These are phyloP conservation scores for Nannobrachium achirus DNA, from an alignment of 2,113 vertebrate species.

Conservation along the genomic window DNA sequence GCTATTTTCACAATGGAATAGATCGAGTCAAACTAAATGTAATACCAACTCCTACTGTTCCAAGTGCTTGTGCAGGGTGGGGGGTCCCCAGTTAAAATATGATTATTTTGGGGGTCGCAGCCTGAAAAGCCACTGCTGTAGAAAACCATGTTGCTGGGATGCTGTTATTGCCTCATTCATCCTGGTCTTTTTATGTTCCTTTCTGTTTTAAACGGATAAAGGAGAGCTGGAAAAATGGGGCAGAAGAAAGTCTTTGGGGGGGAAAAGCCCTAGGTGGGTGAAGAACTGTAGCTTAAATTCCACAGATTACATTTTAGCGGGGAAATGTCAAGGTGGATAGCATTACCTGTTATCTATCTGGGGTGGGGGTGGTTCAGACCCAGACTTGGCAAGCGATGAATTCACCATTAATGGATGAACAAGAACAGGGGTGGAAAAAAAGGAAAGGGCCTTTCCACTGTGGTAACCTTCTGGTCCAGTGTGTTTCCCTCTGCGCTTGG, in stretches of 20 bases:
- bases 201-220: constrained; percentile 39
- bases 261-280: constrained; percentile 19
- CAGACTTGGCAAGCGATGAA: constrained; percentile 62
- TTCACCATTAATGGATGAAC: constrained; percentile 58
- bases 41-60: too few relatives aligned
- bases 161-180: neutral
- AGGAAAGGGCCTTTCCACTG: constrained; percentile 27
- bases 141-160: too few relatives aligned
- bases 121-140: too few relatives aligned
- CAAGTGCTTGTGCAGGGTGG: too few relatives aligned
- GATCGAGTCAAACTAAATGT: too few relatives aligned
- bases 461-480: constrained; percentile 33
- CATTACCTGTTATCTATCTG: constrained; percentile 54
- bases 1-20: too few relatives aligned
- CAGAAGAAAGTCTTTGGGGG: neutral
- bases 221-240: constrained; percentile 22
- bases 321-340: constrained; percentile 63
- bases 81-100: too few relatives aligned
- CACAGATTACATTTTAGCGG: constrained; percentile 53
- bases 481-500: constrained; percentile 30
- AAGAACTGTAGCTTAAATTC: constrained; percentile 57
- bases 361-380: constrained; percentile 31
- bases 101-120: too few relatives aligned
- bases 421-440: constrained; percentile 18
- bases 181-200: constrained; percentile 5